phyloP scores from a whole-genome alignment of 2,888 invertebrate genomes.

The Holacanthella duospinosa region DNA sequence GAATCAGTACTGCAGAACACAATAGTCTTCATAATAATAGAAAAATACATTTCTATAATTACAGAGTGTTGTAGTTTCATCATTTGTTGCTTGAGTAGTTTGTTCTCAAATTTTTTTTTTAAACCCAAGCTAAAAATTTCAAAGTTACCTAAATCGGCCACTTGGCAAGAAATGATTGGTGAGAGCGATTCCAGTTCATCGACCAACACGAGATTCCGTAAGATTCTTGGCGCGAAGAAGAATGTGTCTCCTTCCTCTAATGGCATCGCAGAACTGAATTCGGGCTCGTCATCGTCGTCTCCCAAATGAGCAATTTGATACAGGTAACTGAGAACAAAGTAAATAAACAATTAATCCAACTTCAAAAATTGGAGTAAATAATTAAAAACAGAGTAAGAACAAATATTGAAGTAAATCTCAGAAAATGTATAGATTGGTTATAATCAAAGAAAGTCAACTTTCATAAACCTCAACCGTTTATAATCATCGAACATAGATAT shows the following conservation, averaged over 20 bases:
- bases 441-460: not conserved
- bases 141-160: slow-evolving; percentile 62
- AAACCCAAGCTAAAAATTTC: not conserved
- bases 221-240: slow-evolving; percentile 88
- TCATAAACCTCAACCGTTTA: slow-evolving; percentile 3
- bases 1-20: slow-evolving; percentile 36
- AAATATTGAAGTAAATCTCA: not conserved
- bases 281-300: slow-evolving; percentile 97
- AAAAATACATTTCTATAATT: slow-evolving; percentile 17
- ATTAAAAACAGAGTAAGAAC: slow-evolving; percentile 6
- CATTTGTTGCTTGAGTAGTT: too few species aligned
- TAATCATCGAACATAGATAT: too few species aligned
- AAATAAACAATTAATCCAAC: slow-evolving; percentile 10
- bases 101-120: not conserved
- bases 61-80: not conserved
- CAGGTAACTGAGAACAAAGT: slow-evolving; percentile 83
- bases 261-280: slow-evolving; percentile 96
- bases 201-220: slow-evolving; percentile 88
- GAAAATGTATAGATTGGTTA: not conserved
- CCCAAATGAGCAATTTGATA: slow-evolving; percentile 99
- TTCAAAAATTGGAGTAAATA: slow-evolving; percentile 14
- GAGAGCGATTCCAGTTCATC: slow-evolving; percentile 95
- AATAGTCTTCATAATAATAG: slow-evolving; percentile 19
- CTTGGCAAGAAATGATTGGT: slow-evolving; percentile 72
- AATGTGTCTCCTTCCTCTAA: slow-evolving; percentile 98